Base-by-base conservation (phyloP, 2,113 vertebrate species). In the Murina feae region DNA sequence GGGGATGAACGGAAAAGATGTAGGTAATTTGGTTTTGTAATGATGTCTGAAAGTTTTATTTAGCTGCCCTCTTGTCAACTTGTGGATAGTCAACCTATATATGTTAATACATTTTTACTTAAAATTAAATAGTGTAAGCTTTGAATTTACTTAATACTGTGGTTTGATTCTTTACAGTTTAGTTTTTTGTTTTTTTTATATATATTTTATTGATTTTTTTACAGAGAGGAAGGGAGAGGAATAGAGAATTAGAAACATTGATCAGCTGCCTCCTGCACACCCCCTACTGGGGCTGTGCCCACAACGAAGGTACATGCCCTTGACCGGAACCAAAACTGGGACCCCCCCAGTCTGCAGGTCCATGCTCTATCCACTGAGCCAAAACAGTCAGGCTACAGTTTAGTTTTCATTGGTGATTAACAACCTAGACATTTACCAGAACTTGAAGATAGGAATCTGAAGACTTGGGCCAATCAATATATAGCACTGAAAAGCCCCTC, bases 91-190 rank as follows among this genome's bases (percentile, higher is more conserved):
- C 71, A 79, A 8, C 44, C n/a, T 85, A 71, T 39, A 71, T 58
- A 72, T n/a, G 39, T 78, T 47, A 82, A 68, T 58, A 28, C n/a
- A 20, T 60, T 78, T 87, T 80, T 58, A 80, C 9, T 71, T 74
- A 87, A 39, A 80, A 9, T 71, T 74, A 87, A 39, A 30, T 47
- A 76, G 3, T 37, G 6, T 76, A 53, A 58, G 9, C 47, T n/a
- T 44, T 63, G 23, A 39, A 55, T 83, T 95, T 86, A 74, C 65
- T 82, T 83, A 93, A 42, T 60, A 72, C 44, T 90, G 21, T 84
- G 49, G 23, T 74, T 91, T 93, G 65, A 84, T 84, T 83, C 21
- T 78, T 81, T 83, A 78, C 14, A 23, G 53, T 88, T 71, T 94
- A 88, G 76, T 66, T 79, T 74, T 35, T 94, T 83, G 76, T 66